Conservation (phyloP, 2,888 invertebrate species). For the Tiphia femorata region DNA sequence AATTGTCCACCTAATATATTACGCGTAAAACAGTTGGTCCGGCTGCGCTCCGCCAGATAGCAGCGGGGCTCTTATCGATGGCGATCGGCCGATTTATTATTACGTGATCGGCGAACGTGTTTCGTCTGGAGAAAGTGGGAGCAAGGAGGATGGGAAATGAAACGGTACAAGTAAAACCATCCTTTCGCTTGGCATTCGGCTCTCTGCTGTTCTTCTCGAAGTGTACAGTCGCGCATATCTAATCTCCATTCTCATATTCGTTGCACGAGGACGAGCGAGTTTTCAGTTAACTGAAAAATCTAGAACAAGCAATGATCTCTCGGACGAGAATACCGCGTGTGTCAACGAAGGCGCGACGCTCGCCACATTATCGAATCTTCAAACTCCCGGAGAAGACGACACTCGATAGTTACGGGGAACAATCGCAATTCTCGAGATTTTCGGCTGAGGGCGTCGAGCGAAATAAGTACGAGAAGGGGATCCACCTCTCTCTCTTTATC, state of each 20-base stretch:
- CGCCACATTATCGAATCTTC: neutral
- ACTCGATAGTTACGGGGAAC: neutral
- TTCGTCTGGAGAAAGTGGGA: too few relatives aligned
- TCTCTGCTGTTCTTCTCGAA: too few relatives aligned
- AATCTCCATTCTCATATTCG: too few relatives aligned
- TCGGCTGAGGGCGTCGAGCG: constrained; percentile 25
- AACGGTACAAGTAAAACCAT: too few relatives aligned
- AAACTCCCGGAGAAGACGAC: neutral
- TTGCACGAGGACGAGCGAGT: too few relatives aligned
- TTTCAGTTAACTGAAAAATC: constrained; percentile 33
- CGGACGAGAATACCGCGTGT: neutral
- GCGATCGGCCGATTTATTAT: constrained; percentile 63
- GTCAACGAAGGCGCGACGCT: neutral
- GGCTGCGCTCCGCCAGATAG: constrained; percentile 49
- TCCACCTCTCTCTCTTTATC: too few relatives aligned
- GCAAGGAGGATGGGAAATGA: too few relatives aligned
- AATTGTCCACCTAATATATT: constrained; percentile 59
- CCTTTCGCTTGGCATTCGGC: too few relatives aligned
- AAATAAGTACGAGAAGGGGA: constrained; percentile 44
- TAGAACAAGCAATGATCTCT: constrained; percentile 4
- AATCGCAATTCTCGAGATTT: constrained; percentile 29
- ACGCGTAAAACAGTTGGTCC: constrained; percentile 55
- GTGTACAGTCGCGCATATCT: too few relatives aligned
- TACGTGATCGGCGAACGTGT: constrained; percentile 44
- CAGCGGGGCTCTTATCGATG: constrained; percentile 61